A percentile compares a stretch with the other conserved stretches of the same genome.
These are phyloP conservation scores for Adelges cooleyi DNA, from an alignment of 1,140 invertebrate genomes.

Conservation along the genomic window DNA sequence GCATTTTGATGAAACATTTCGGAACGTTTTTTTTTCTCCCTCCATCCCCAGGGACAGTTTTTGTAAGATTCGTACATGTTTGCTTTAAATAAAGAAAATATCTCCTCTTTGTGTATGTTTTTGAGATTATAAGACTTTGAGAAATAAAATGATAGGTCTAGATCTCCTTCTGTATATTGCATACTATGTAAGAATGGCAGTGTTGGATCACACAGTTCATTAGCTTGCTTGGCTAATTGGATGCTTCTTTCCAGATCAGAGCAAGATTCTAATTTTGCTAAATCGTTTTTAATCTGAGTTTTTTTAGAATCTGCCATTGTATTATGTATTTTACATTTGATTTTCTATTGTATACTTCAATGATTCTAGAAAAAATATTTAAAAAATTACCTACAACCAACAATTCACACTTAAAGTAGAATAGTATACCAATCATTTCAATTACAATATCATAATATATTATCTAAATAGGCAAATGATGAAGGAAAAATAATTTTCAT, in stretches of 20 bases:
- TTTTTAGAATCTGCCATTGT: no score
- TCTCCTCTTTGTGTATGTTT: constrained; percentile 38
- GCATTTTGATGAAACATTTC: constrained; percentile 60
- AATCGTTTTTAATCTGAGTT: no score
- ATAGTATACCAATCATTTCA: no score
- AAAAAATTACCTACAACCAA: no score
- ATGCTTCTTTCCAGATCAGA: background rate
- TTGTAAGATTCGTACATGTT: constrained; percentile 53
- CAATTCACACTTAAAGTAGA: no score
- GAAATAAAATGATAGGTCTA: background rate
- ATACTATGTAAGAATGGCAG: background rate
- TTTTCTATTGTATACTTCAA: no score
- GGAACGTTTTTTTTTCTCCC: constrained; percentile 51
- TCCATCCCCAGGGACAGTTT: constrained; percentile 61
- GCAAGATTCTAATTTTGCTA: no score
- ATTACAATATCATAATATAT: no score
- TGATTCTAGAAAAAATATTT: no score
- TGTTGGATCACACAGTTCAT: background rate
- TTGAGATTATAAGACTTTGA: background rate
- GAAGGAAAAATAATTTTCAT: no score
- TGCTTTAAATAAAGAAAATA: constrained; percentile 45
- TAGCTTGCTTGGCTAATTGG: background rate
- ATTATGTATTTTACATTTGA: no score
- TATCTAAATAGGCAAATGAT: no score
- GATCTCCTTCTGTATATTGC: constrained; percentile 6